These are phyloP conservation scores for Zygogramma bicolorata DNA, from an alignment of 2,888 invertebrate species.

Conservation along the genomic window DNA sequence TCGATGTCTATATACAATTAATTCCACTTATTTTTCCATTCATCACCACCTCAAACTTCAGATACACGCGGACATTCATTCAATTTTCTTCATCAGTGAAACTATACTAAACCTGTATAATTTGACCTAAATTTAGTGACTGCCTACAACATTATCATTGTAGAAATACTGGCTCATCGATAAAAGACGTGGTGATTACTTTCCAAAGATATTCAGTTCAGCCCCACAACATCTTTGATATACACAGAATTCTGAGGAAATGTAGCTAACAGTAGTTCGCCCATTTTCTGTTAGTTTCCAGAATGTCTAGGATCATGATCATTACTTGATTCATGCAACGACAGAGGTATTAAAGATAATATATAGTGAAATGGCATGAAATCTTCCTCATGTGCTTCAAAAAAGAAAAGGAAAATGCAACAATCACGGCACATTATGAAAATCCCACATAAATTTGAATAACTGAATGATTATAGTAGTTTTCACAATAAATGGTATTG, in stretches of 20 bases:
- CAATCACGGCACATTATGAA: slow-evolving; percentile 15
- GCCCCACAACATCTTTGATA: slow-evolving; percentile 10
- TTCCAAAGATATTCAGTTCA: neutral
- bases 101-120: slow-evolving; percentile 59
- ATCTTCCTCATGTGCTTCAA: neutral
- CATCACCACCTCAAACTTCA: slow-evolving; percentile 34
- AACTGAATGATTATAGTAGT: slow-evolving; percentile 5
- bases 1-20: slow-evolving; percentile 54
- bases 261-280: neutral
- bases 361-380: neutral
- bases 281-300: neutral
- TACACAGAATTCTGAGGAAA: neutral
- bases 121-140: slow-evolving; percentile 66
- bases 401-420: neutral
- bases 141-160: slow-evolving; percentile 60
- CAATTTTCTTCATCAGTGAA: slow-evolving; percentile 49
- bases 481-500: too few species aligned
- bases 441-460: slow-evolving; percentile 40
- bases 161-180: slow-evolving; percentile 65
- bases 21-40: slow-evolving; percentile 33
- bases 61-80: slow-evolving; percentile 18
- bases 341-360: neutral
- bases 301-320: neutral
- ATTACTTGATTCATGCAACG: neutral
- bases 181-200: slow-evolving; percentile 54